phyloP scores from a whole-genome alignment of 2,797 vertebrate genomes.

The Echeneis naucrates region DNA sequence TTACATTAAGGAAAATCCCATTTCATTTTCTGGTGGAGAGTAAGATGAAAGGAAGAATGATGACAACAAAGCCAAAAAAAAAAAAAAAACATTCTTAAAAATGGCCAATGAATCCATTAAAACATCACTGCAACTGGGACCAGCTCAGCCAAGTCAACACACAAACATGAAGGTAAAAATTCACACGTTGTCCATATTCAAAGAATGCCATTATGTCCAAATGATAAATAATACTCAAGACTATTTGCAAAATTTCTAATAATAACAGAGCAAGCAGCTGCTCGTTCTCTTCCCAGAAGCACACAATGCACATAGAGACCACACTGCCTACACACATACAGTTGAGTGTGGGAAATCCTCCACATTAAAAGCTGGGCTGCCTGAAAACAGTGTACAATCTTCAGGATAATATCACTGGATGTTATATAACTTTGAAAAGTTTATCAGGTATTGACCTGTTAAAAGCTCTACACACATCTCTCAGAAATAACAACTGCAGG shows the following conservation, averaged over 20 bases:
- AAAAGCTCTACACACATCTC: slow-evolving; percentile 7
- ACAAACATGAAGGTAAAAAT: not conserved
- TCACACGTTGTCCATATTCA: not conserved
- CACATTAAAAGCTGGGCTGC: slow-evolving; percentile 9
- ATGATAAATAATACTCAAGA: not conserved
- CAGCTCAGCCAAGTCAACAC: slow-evolving; percentile 7
- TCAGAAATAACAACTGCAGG: slow-evolving; percentile 20
- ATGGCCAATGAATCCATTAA: not conserved
- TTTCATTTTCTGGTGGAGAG: not conserved
- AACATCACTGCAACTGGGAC: not conserved
- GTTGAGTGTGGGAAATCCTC: slow-evolving; percentile 36
- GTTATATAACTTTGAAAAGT: slow-evolving; percentile 16
- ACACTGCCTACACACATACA: slow-evolving; percentile 46
- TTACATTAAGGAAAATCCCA: not conserved
- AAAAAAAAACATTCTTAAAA: not conserved
- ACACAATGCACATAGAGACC: slow-evolving; percentile 34
- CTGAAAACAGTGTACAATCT: slow-evolving; percentile 8
- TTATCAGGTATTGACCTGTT: slow-evolving; percentile 7
- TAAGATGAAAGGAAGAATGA: not conserved
- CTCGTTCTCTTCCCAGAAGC: slow-evolving; percentile 36
- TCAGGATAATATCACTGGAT: not conserved
- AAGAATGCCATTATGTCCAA: not conserved
- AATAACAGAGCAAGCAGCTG: slow-evolving; percentile 38
- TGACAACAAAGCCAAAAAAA: not conserved
- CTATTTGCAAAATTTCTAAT: slow-evolving; percentile 33